Evolutionary conservation across 2,113 vertebrate species (phyloP), one percentile per base, ranked within the genome.

Genomic region (Pelmatolapia mariae): DNA sequence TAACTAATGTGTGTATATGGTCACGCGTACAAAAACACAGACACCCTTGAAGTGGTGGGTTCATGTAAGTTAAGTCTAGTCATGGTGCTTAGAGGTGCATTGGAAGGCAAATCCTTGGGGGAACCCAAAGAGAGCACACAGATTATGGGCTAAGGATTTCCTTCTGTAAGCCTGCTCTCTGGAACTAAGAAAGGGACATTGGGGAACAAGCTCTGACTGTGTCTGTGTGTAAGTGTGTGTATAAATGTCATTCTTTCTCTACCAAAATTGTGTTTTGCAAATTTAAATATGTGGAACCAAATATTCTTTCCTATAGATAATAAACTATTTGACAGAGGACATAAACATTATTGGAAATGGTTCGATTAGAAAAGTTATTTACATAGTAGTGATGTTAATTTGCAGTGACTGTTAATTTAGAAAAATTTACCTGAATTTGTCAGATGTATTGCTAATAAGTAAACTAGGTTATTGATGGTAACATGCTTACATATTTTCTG

Each of bases 141-240:
- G 93, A 93, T 94, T 94, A 91, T 89, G 86, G 88, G 86, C 87
- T 92, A 68, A 94, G 86, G 91, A 91, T 93, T 94, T 93, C 63
- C 66, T 84, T 85, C 84, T 88, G 33, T 89, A 90, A 91, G 83
- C 85, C 91, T 89, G 85, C 91, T 90, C 88, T 82, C 81, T 92
- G 90, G 92, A 92, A 93, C 83, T 90, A 89, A 86, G 83, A 92
- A 86, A 88, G 66, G 61, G 66, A 79, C 90, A 61, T 68, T 54
- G 57, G 89, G 82, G 52, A 81, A 83, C n/a, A 85, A 78, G 29
- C 80, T 59, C 43, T 29, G 26, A 63, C 50, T 66, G 54, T 24
- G 43, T 57, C 36, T 19, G 71, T 50, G 43, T 31, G 6, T 52
- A 50, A 45, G 71, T 76, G 43, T 76, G 68, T 47, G 24, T 50